Conservation (phyloP, 2,888 invertebrate genomes). For the Troides oblongomaculatus region DNA sequence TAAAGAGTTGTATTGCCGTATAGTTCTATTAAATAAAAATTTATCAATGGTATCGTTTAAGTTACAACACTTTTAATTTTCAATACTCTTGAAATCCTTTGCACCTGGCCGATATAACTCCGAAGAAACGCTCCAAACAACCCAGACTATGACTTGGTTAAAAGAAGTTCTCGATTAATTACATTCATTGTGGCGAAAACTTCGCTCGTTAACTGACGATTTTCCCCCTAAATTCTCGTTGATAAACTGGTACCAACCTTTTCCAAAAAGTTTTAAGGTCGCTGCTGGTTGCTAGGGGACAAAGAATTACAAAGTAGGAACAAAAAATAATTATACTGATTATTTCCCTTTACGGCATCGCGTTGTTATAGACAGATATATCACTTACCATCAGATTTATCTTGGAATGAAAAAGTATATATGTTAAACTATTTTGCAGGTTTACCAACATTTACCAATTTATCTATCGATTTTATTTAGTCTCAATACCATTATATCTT, state of each 20-base stretch:
- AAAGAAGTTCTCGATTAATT: slow-evolving; percentile 68
- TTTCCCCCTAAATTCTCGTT: slow-evolving; percentile 66
- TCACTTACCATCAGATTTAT: no score
- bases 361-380: no score
- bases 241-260: slow-evolving; percentile 68
- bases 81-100: not conserved
- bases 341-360: no score
- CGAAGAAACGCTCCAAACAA: not conserved
- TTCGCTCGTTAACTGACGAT: slow-evolving; percentile 71
- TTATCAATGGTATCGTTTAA: not conserved
- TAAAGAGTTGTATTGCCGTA: no score
- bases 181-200: slow-evolving; percentile 73
- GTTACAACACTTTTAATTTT: not conserved
- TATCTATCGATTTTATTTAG: no score
- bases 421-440: no score
- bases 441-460: no score
- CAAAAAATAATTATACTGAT: not conserved
- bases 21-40: no score
- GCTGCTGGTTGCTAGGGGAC: slow-evolving; percentile 2
- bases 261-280: slow-evolving; percentile 52
- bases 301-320: not conserved
- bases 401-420: no score
- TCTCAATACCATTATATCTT: no score
- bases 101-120: not conserved
- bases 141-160: slow-evolving; percentile 46